Base-by-base conservation (phyloP, 1,140 invertebrate species). In the Drosophila tsacasi region DNA sequence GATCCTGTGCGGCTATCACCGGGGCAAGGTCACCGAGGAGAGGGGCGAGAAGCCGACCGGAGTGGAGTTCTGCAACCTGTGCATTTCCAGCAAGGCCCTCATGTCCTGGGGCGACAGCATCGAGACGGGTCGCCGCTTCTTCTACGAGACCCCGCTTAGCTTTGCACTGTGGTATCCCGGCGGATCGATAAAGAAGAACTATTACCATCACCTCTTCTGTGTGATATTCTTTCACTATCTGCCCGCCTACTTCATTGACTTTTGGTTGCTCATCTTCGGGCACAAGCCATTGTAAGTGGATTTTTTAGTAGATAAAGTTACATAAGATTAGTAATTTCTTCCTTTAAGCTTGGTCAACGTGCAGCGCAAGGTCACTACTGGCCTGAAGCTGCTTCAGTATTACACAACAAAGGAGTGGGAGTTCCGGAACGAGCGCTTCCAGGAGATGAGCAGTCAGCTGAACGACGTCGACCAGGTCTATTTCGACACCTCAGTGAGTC, bases 401-500 rank as follows among this genome's bases (percentile, higher is more conserved):
- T 99, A 98, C 90, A 98, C 97, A 7, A 97, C 95, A 3, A 96
- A 96, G 84, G 94, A 96, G 80, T 98, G 97, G 97, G 93, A 94
- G 47, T 98, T 98, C 92, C 93, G 93, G 46, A 97, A 97, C 71
- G 95, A 97, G 6, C 96, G 96, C 58, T 94, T 97, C 67, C 93
- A 93, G 71, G 89, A 95, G 74, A 83, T 99, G 17, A 93, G 94
- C 42, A 78, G 94, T 2, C 93, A 92, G 37, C 81, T 99, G 71
- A 93, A 95, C 90, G 84, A 93, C 50, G 91, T 93, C 19, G 96
- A 96, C 81, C 93, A 94, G 71, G 93, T 95, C 32, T 89, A 92
- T 0, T 96, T 96, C 69, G 94, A 94, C 74, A 95, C 95, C 10
- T 94, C 95, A 46, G 86, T 95, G 12, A 83, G 92, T 15, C 81